A percentile compares a stretch with the other conserved stretches of the same genome.
Evolutionary conservation across 2,888 invertebrate genomes (phyloP).

Genomic region (Dasypogon diadema): DNA sequence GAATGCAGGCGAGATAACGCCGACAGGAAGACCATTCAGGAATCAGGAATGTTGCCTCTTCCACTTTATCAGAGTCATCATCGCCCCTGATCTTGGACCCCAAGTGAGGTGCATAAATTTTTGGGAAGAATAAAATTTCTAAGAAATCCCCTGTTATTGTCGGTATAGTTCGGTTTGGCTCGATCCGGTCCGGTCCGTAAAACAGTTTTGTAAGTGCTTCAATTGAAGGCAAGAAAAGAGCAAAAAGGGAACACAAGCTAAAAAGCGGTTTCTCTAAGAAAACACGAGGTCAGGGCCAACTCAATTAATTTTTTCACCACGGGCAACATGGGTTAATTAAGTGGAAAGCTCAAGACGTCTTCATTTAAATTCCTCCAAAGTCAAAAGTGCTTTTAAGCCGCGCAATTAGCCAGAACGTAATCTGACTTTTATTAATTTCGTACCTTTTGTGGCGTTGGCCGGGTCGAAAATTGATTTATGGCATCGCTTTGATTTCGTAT

Average conservation of each 20-base stretch:
- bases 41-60: slow-evolving; percentile 22
- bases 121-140: slow-evolving; percentile 4
- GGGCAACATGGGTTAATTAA: neutral
- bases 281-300: neutral
- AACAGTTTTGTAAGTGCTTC: neutral
- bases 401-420: neutral
- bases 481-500: neutral
- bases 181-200: too few relatives aligned
- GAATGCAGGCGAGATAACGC: neutral
- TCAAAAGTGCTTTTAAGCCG: neutral
- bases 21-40: slow-evolving; percentile 25
- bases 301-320: neutral
- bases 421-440: slow-evolving; percentile 2
- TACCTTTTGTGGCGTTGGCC: neutral
- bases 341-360: neutral
- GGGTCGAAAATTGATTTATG: neutral
- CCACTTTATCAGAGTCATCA: slow-evolving; percentile 7
- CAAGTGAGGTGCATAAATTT: neutral
- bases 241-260: neutral
- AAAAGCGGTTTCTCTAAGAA: neutral
- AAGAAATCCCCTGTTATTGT: neutral
- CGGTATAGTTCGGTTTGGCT: too few relatives aligned
- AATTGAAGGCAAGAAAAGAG: neutral
- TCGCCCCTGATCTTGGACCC: slow-evolving; percentile 5
- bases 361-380: neutral